Percentiles rank a stretch among this genome's conserved stretches.
These are phyloP conservation scores for Neoniphon sammara DNA, from an alignment of 2,797 vertebrate species.

Conservation along the genomic window DNA sequence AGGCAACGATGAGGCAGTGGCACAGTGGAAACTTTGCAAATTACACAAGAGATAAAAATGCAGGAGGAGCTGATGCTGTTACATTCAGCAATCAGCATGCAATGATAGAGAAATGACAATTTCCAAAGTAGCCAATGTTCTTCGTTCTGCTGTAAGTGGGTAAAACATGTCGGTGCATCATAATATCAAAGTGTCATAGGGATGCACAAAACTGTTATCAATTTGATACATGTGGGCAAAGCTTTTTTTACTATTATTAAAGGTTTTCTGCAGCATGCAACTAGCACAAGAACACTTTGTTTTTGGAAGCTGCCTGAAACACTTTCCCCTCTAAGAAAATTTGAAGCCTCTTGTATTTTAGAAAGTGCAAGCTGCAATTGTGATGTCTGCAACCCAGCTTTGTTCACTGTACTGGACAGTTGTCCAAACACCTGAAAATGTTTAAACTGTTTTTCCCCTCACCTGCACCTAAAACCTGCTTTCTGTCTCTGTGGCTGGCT, in stretches of 20 bases:
- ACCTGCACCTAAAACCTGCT: neutral
- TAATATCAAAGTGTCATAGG: too few species aligned
- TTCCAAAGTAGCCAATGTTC: neutral
- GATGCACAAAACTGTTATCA: neutral
- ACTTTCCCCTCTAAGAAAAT: neutral
- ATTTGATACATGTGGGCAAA: neutral
- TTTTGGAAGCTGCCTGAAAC: too few species aligned
- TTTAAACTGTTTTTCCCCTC: neutral
- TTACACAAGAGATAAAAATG: conserved; percentile 53
- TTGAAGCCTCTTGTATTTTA: neutral
- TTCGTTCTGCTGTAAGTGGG: too few species aligned
- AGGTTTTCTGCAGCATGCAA: neutral
- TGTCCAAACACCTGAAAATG: neutral
- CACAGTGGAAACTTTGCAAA: conserved; percentile 47
- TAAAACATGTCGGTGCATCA: too few species aligned
- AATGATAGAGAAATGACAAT: conserved; percentile 11
- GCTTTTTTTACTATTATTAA: too few species aligned
- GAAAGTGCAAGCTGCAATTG: neutral
- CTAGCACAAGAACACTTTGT: neutral
- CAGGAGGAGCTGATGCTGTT: conserved; percentile 40
- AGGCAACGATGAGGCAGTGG: conserved; percentile 3
- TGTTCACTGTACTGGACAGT: neutral
- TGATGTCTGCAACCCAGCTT: neutral
- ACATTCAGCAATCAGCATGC: conserved; percentile 14
- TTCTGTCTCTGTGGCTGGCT: neutral